These are phyloP conservation scores for Delichon dasypus DNA, from an alignment of 2,797 vertebrate species.

Conservation along the genomic window DNA sequence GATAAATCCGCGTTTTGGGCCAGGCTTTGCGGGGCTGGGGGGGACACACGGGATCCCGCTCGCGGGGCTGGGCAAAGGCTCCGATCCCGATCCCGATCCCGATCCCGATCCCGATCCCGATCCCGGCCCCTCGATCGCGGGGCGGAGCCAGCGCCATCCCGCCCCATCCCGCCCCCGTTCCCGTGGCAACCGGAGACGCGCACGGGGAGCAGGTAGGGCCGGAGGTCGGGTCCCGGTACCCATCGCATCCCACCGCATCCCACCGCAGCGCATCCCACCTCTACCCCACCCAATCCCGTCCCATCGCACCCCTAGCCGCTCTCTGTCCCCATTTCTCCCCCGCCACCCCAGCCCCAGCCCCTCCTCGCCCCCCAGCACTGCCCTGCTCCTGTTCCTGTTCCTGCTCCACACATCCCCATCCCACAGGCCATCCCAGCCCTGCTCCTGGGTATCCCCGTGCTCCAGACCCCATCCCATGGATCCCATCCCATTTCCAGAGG, in stretches of 20 bases:
- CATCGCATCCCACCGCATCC: background rate
- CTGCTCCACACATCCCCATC: no score
- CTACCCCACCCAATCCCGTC: background rate
- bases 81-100: background rate
- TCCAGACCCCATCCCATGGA: no score
- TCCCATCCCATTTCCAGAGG: background rate
- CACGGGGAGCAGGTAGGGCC: background rate
- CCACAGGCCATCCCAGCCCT: background rate
- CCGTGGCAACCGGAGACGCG: background rate
- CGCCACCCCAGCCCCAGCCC: background rate
- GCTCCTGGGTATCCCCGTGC: background rate
- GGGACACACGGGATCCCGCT: background rate
- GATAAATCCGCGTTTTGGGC: background rate
- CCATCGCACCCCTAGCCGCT: background rate
- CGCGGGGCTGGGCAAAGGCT: background rate
- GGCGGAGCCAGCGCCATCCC: background rate
- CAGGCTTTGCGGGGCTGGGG: background rate
- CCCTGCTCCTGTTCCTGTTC: background rate
- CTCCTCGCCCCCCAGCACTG: no score
- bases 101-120: background rate
- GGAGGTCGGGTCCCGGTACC: background rate
- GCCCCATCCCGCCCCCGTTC: background rate
- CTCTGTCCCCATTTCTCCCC: background rate
- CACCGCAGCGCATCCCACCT: background rate
- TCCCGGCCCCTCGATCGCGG: background rate